Conservation (phyloP, 1,140 invertebrate species). For the Tetraneura akinire region DNA sequence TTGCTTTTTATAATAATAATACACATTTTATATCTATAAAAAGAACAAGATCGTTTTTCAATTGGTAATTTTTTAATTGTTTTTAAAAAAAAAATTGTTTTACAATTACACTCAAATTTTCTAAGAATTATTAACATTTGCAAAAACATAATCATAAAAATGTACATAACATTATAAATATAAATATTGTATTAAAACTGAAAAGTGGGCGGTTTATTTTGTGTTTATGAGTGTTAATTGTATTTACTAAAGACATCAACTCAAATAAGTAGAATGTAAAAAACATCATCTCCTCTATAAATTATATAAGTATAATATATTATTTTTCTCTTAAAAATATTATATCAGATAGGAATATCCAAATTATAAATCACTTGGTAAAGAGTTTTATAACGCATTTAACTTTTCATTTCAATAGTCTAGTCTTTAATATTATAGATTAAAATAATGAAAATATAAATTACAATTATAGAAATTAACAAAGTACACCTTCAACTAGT, state of each 20-base stretch:
- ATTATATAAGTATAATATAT: conserved; percentile 21
- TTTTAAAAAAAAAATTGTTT: conserved; percentile 28
- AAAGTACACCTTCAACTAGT: background rate
- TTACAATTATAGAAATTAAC: background rate
- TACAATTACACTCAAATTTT: conserved; percentile 41
- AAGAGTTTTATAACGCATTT: conserved; percentile 9
- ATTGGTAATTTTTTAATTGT: conserved; percentile 20
- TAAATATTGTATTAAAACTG: conserved; percentile 40
- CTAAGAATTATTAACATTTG: conserved; percentile 45
- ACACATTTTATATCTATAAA: conserved; percentile 46
- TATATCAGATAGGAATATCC: conserved; percentile 22
- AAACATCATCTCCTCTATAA: conserved; percentile 49
- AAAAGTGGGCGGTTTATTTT: conserved; percentile 31
- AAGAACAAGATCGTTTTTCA: conserved; percentile 49
- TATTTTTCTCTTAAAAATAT: conserved; percentile 35
- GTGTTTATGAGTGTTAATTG: conserved; percentile 7
- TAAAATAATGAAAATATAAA: conserved; percentile 10
- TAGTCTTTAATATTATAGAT: background rate
- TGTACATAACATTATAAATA: conserved; percentile 48
- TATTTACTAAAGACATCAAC: conserved; percentile 23
- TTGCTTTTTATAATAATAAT: conserved; percentile 37
- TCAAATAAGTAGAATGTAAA: conserved; percentile 46
- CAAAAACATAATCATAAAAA: conserved; percentile 43
- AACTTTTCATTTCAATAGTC: background rate
- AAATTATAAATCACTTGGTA: conserved; percentile 31